Base-by-base conservation (phyloP, 2,888 invertebrate genomes). In the Conomelus anceps region DNA sequence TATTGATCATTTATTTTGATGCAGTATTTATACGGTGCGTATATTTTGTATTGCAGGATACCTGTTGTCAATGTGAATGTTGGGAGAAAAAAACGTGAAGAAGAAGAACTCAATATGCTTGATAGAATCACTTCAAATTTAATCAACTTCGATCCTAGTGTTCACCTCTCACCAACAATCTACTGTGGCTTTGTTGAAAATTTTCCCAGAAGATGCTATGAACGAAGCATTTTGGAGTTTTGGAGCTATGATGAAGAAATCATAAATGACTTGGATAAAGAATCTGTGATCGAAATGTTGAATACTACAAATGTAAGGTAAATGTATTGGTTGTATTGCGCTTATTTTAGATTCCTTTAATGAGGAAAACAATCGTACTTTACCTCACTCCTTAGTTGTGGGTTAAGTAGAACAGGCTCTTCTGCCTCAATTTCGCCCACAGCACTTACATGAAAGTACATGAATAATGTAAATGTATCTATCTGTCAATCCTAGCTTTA, bases 221-320 rank as follows among this genome's bases (percentile, higher is more conserved):
- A 95, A 90, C 93, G 94, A 91, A 96, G 95, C 93, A 94, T 97
- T 90, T 93, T 96, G 91, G 96, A 97, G 92, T 93, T 97, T 91
- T 97, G 96, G 96, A 94, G 95, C 85, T 96, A 94, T 92, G 94
- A 96, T 92, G 93, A 93, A 89, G 93, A 93, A 34, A 91, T 93
- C 90, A 94, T 97, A 89, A 92, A 92, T 24, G 94, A 93, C 91
- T 92, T 95, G 90, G 95, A 95, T 0, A 94, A 94, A 91, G 93
- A 95, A 89, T 95, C 96, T 90, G 96, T 97, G 91, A 92, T 96
- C 84, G 92, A 93, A 22, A 94, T 94, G 92, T 92, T 97, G 26
- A 96, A 96, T 92, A 93, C 93, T 89, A 93, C 94, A 9, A 94
- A 94, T 92, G 93, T 93, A 85, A 93, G 94, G 94, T 94, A 92